Evolutionary conservation across 2,113 vertebrate genomes (phyloP).

Genomic region (Centrocercus urophasianus): DNA sequence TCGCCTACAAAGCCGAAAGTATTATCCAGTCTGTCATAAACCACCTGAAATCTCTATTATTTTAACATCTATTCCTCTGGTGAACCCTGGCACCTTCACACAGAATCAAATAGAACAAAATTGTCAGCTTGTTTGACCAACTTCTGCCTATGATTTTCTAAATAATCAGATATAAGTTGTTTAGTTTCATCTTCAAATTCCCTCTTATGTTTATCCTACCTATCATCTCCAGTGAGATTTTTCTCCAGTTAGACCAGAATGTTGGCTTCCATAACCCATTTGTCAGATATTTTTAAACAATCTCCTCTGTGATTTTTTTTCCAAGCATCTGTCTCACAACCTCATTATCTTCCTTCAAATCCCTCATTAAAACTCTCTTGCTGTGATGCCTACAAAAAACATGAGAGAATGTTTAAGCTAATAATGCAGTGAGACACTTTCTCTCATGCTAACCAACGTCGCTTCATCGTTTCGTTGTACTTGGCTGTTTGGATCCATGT

Average conservation of each 20-base stretch:
- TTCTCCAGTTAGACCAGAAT: not conserved
- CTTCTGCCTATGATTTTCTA: not conserved
- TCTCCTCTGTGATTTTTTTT: conserved; percentile 52
- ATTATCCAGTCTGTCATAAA: not conserved
- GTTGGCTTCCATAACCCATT: conserved; percentile 20
- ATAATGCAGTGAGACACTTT: not conserved
- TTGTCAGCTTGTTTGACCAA: not conserved
- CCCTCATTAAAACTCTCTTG: conserved; percentile 70
- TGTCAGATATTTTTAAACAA: conserved; percentile 64
- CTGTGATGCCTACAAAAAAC: conserved; percentile 51
- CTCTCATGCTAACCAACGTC: conserved; percentile 23
- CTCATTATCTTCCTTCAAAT: conserved; percentile 70
- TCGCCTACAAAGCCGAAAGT: not conserved
- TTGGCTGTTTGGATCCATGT: not conserved
- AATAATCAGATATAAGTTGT: not conserved
- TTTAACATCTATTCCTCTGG: not conserved
- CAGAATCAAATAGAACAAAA: not conserved
- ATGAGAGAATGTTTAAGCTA: conserved; percentile 48
- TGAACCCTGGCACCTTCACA: not conserved
- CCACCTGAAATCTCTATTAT: not conserved
- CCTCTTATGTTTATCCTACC: not conserved
- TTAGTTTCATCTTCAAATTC: conserved; percentile 18
- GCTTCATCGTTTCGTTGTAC: conserved; percentile 33
- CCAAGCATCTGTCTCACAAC: conserved; percentile 63
- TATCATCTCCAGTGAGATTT: not conserved